These are phyloP conservation scores for Tyria jacobaeae DNA, from an alignment of 2,888 invertebrate genomes.

Conservation along the genomic window DNA sequence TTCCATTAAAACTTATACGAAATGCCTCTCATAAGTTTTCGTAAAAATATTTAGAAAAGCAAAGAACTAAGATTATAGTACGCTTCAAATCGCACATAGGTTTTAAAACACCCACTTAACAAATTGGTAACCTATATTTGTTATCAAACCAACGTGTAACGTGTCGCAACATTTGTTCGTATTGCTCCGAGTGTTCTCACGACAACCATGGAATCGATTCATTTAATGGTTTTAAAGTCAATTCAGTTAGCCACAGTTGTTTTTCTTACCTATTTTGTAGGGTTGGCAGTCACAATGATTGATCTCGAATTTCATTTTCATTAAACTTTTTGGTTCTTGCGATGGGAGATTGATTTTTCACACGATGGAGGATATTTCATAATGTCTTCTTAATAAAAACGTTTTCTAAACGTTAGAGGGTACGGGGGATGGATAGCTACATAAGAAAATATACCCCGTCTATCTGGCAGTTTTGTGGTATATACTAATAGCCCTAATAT, in stretches of 20 bases:
- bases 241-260: constrained; percentile 63
- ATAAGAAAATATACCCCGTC: too few relatives aligned
- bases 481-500: too few relatives aligned
- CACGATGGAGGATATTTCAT: too few relatives aligned
- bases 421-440: too few relatives aligned
- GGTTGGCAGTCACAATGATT: constrained; percentile 14
- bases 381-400: too few relatives aligned
- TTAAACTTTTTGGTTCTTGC: neutral
- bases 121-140: constrained; percentile 60
- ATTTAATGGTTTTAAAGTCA: constrained; percentile 59
- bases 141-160: constrained; percentile 52
- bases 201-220: constrained; percentile 59
- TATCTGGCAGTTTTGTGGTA: too few relatives aligned
- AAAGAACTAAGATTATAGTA: too few relatives aligned
- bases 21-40: too few relatives aligned
- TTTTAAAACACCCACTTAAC: constrained; percentile 9
- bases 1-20: neutral
- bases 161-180: constrained; percentile 61
- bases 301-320: neutral
- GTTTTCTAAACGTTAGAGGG: too few relatives aligned
- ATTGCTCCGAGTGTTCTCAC: constrained; percentile 66
- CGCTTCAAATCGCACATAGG: too few relatives aligned
- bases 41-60: too few relatives aligned
- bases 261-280: constrained; percentile 43
- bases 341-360: too few relatives aligned